Base-by-base conservation (phyloP, 1,140 invertebrate genomes). In the Ceratina japonica region DNA sequence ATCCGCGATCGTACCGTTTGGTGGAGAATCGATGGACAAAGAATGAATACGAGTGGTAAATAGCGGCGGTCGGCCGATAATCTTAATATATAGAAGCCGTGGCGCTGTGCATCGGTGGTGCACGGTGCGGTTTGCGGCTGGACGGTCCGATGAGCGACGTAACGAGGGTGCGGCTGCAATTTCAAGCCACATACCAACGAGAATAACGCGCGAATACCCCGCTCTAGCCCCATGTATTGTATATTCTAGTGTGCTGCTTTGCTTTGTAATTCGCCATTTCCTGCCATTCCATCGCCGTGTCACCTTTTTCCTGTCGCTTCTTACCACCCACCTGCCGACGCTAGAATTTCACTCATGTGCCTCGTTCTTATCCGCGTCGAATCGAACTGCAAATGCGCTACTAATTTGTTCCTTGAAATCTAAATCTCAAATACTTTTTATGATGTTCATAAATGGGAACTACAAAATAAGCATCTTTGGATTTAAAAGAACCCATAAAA, bases 101-200 rank as follows among this genome's bases (percentile, higher is more conserved):
- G 80, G 73, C 69, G 81, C 71, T 80, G 75, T 77, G 76, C 71
- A 77, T 22, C 63, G 37, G 37, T 44, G 37, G 37, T 44, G 37
- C 37, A 72, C 76, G 44, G 79, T 90, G 89, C 81, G 89, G 89
- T 89, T 90, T 90, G 89, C 84, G 89, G 89, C 87, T 89, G 83
- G 75, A 87, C 87, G 89, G 82, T 90, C 82, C 86, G 79, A 64
- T 87, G 89, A 75, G 75, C 83, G 69, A 64, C 73, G 75, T 90
- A 90, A 89, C 84, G 77, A 89, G 82, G 82, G 76, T 88, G 73
- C 82, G 56, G 79, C 58, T 58, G 85, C 86, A 86, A 87, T 88
- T 81, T 83, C 70, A 58, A 75, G 75, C 80, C 84, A 80, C 88
- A 88, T 84, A 88, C 84, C 87, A 70, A 86, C 65, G 86, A 82